Conservation (phyloP, 2,888 invertebrate genomes). For the Pterostichus niger region DNA sequence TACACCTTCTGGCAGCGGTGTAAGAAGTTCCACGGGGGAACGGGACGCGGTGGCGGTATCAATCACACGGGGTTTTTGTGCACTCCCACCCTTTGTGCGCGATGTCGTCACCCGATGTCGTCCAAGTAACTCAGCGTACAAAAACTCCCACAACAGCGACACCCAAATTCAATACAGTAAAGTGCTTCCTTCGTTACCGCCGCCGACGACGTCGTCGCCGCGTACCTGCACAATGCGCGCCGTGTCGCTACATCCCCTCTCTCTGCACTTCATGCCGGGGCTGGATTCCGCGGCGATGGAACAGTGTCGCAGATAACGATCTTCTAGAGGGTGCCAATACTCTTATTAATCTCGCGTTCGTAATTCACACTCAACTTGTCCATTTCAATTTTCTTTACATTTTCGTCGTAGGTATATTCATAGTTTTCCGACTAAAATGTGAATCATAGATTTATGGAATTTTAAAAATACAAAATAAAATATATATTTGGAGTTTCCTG, state of each 20-base stretch:
- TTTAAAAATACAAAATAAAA: no score
- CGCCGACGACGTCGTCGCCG: slow-evolving; percentile 2
- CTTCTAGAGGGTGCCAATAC: slow-evolving; percentile 2
- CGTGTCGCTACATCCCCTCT: slow-evolving; percentile 17
- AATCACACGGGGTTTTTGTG: slow-evolving; percentile 68
- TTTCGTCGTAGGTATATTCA: not conserved
- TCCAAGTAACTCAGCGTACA: slow-evolving; percentile 69
- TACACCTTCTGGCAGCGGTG: slow-evolving; percentile 73
- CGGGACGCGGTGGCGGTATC: slow-evolving; percentile 66
- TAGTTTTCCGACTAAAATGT: no score
- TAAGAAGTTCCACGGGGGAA: slow-evolving; percentile 62
- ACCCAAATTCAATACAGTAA: slow-evolving; percentile 77
- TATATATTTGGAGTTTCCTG: no score
- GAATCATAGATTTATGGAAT: no score
- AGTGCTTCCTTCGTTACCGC: slow-evolving; percentile 73
- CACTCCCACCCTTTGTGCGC: slow-evolving; percentile 49
- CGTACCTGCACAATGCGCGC: slow-evolving; percentile 46
- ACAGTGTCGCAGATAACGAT: slow-evolving; percentile 32
- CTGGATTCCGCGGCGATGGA: not conserved
- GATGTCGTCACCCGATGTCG: slow-evolving; percentile 43
- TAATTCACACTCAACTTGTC: not conserved
- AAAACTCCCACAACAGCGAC: slow-evolving; percentile 73
- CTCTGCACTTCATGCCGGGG: slow-evolving; percentile 1
- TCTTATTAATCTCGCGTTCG: not conserved
- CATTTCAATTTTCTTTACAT: not conserved